Evolutionary conservation across 2,113 vertebrate genomes (phyloP).

Genomic region (Daboia siamensis): DNA sequence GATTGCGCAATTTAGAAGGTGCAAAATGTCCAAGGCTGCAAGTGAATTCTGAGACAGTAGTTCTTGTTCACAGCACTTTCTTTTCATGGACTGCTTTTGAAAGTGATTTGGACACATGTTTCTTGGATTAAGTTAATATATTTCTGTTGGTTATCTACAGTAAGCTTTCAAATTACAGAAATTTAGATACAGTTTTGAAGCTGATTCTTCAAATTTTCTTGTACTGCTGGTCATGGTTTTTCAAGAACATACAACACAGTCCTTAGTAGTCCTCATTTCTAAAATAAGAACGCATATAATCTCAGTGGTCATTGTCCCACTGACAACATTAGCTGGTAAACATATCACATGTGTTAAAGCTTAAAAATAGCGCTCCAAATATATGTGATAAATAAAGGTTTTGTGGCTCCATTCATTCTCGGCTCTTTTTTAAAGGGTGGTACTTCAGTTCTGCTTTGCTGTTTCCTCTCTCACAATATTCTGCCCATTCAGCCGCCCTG

Average conservation of each 20-base stretch:
- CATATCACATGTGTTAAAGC: background rate
- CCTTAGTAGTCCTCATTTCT: background rate
- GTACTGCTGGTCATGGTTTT: background rate
- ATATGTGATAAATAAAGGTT: background rate
- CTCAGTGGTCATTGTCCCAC: background rate
- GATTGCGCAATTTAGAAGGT: background rate
- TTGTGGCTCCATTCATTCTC: background rate
- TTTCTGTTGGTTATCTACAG: background rate
- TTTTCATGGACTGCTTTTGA: background rate
- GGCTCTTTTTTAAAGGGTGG: background rate
- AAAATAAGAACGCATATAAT: background rate
- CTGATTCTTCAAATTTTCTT: background rate
- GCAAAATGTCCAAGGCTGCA: background rate
- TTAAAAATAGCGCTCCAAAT: background rate
- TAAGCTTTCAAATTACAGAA: background rate
- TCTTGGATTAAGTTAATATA: background rate
- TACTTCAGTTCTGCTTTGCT: background rate
- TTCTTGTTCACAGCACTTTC: background rate
- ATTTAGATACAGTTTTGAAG: background rate
- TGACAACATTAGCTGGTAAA: background rate
- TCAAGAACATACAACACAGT: background rate
- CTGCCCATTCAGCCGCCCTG: conserved; percentile 22
- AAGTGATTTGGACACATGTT: too few species aligned
- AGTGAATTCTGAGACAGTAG: background rate
- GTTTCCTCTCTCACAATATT: conserved; percentile 6